Evolutionary conservation across 92 coral and sea anemone species (phyloP).

Genomic region (Actinostola sp.): DNA sequence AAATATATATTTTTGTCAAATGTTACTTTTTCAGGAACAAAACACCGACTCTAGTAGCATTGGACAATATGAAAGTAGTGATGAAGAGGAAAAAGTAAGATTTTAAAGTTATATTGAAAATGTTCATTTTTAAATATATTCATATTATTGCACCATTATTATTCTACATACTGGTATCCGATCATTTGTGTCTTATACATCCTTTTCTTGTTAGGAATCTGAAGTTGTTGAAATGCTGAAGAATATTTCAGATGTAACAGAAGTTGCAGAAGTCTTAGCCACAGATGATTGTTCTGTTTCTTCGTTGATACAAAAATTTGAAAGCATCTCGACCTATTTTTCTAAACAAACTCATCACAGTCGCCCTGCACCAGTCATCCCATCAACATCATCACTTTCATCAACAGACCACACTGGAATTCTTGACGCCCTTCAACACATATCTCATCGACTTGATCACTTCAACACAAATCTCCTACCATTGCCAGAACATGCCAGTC

Average conservation of each 20-base stretch:
- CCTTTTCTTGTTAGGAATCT: slow-evolving; percentile 2
- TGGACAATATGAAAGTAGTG: too few species aligned
- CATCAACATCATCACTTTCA: neutral
- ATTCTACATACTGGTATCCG: too few species aligned
- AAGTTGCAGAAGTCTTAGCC: neutral
- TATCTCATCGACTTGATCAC: neutral
- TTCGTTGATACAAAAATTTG: neutral
- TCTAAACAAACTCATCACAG: neutral
- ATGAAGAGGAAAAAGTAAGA: too few species aligned
- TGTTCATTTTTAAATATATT: too few species aligned
- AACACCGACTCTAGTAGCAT: too few species aligned
- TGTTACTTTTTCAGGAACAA: too few species aligned
- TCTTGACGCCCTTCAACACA: neutral
- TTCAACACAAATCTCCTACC: neutral
- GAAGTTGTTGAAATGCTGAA: neutral
- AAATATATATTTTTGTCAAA: too few species aligned
- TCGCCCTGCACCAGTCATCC: neutral
- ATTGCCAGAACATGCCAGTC: neutral
- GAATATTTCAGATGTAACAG: neutral
- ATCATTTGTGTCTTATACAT: too few species aligned
- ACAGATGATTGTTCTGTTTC: neutral
- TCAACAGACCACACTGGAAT: neutral
- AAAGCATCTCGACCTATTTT: neutral
- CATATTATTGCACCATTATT: too few species aligned
- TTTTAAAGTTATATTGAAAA: too few species aligned